Percentiles rank a stretch among this genome's conserved stretches.
Evolutionary conservation across 2,113 vertebrate genomes (phyloP).

Genomic region (Zosterops japonicus): DNA sequence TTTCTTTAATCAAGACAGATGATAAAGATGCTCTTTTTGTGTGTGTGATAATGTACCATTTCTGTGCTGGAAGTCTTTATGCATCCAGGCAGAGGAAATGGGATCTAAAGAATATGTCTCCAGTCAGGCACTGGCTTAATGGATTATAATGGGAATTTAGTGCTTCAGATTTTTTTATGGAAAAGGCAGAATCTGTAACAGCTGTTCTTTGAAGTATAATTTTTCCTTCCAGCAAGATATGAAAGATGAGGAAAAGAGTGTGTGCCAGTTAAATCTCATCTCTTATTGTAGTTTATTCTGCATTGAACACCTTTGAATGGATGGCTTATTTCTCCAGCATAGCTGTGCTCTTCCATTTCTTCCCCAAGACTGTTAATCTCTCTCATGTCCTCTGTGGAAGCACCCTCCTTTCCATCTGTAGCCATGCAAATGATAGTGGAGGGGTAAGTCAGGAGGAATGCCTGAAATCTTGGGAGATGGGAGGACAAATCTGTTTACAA

Average conservation of each 20-base stretch:
- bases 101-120: accelerated
- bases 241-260: background rate
- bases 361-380: background rate
- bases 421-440: background rate
- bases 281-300: background rate
- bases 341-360: background rate
- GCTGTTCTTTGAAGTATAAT: background rate
- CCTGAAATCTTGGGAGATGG: background rate
- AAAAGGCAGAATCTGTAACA: background rate
- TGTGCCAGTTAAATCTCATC: background rate
- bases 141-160: background rate
- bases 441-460: background rate
- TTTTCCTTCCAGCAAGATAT: background rate
- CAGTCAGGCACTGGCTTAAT: background rate
- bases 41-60: background rate
- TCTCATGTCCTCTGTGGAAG: background rate
- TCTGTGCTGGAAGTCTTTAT: background rate
- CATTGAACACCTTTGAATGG: background rate
- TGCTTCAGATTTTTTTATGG: background rate
- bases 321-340: background rate
- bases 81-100: background rate
- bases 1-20: background rate
- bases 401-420: background rate
- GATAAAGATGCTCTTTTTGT: background rate
- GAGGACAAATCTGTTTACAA: background rate